Percentiles rank a stretch among this genome's conserved stretches.
These are phyloP conservation scores for Pocillopora damicornis DNA, from an alignment of 64 coral and sea anemone species.

Conservation along the genomic window DNA sequence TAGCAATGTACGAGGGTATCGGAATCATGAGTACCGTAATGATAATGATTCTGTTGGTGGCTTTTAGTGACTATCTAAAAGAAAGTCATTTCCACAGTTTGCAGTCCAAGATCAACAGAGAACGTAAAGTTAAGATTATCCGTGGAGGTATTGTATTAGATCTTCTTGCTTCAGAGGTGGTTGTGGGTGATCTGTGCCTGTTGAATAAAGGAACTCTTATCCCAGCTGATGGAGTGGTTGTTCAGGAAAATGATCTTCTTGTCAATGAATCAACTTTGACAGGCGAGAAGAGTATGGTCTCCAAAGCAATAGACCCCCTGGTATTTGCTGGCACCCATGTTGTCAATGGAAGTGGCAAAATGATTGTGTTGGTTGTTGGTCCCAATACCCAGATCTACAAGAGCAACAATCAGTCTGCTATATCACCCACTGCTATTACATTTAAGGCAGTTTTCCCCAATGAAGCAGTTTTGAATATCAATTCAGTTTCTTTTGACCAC, in stretches of 20 bases:
- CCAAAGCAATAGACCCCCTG: constrained; percentile 46
- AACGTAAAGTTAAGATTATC: constrained; percentile 49
- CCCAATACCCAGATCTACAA: constrained; percentile 31
- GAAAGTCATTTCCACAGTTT: constrained; percentile 66
- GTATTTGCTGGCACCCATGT: constrained; percentile 80
- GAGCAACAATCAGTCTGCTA: constrained; percentile 7
- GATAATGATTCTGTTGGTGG: constrained; percentile 67
- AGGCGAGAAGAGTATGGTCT: constrained; percentile 32
- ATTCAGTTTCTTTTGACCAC: constrained; percentile 1
- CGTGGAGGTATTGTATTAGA: constrained; percentile 49
- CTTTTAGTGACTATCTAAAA: constrained; percentile 76
- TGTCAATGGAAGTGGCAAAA: constrained; percentile 71
- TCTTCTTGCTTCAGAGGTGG: constrained; percentile 47
- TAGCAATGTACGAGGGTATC: constrained; percentile 83
- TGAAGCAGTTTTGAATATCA: neutral
- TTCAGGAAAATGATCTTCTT: constrained; percentile 71
- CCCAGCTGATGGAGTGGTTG: constrained; percentile 77
- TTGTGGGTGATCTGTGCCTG: constrained; percentile 73
- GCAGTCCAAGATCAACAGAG: constrained; percentile 55
- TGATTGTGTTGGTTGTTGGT: constrained; percentile 75
- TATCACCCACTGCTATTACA: constrained; percentile 8
- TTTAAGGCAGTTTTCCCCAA: constrained; percentile 19
- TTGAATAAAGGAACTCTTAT: constrained; percentile 70
- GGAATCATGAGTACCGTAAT: constrained; percentile 70
- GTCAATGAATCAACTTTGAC: constrained; percentile 72